phyloP scores from a whole-genome alignment of 1,140 invertebrate genomes.

The Orchesella cincta region DNA sequence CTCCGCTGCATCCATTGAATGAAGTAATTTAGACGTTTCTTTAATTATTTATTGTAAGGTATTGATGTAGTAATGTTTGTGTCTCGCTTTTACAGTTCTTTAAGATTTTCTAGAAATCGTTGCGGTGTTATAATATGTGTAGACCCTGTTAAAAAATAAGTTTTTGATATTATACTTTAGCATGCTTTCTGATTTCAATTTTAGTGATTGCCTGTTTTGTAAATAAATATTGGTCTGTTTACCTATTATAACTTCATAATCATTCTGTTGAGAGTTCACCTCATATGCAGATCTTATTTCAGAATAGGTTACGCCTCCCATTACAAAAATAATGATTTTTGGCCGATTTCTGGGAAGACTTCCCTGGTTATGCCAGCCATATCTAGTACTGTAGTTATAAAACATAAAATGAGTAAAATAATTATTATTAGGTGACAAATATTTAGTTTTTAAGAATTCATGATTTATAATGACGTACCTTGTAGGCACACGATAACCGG shows the following conservation, averaged over 20 bases:
- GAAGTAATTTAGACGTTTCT: too few relatives aligned
- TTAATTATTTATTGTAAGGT: too few relatives aligned
- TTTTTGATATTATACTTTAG: neutral
- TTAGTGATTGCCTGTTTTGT: neutral
- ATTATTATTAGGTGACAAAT: neutral
- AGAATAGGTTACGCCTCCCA: constrained; percentile 93
- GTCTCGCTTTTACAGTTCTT: constrained; percentile 43
- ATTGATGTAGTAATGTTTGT: too few relatives aligned
- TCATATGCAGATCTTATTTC: constrained; percentile 98
- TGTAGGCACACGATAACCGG: constrained; percentile 80
- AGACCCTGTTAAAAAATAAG: constrained; percentile 65
- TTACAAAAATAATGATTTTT: constrained; percentile 91
- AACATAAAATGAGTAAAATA: neutral
- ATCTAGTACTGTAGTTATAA: constrained; percentile 72
- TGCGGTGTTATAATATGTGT: constrained; percentile 96
- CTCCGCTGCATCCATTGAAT: too few relatives aligned
- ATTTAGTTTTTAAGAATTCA: neutral
- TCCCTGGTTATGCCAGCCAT: constrained; percentile 96
- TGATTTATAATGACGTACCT: constrained; percentile 61
- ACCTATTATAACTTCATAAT: constrained; percentile 99
- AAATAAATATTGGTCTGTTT: constrained; percentile 50
- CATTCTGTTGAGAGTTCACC: constrained; percentile 91
- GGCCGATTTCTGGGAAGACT: constrained; percentile 93
- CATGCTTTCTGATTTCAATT: too few relatives aligned
- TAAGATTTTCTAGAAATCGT: constrained; percentile 78